Percentiles rank a stretch among this genome's conserved stretches.
Evolutionary conservation across 2,113 vertebrate genomes (phyloP).

Genomic region (Hyaena hyaena): DNA sequence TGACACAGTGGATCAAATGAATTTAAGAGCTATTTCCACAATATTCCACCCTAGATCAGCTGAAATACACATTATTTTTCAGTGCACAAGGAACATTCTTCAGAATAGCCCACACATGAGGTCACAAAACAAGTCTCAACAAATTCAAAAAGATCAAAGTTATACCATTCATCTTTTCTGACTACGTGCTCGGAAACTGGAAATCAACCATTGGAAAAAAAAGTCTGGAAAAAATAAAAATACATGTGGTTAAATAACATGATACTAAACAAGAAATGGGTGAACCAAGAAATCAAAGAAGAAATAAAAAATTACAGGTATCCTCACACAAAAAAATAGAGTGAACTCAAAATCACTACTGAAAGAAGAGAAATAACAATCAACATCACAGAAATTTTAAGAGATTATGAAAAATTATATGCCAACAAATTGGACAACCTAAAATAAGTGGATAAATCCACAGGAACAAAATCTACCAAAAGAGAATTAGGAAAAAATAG

Average conservation of each 20-base stretch:
- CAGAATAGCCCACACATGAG: neutral
- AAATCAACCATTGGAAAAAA: neutral
- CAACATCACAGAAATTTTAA: neutral
- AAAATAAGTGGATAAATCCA: neutral
- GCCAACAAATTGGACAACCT: neutral
- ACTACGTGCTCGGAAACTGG: neutral
- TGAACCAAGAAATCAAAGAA: neutral
- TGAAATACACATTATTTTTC: neutral
- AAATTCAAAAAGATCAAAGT: neutral
- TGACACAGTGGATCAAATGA: neutral
- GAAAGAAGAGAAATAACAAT: neutral
- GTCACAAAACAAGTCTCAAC: neutral
- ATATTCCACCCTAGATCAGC: neutral
- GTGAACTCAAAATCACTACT: neutral
- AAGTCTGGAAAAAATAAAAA: neutral
- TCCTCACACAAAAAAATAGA: neutral
- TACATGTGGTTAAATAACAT: neutral
- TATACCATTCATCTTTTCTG: neutral
- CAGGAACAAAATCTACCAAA: neutral
- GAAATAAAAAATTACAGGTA: neutral
- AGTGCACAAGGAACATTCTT: neutral
- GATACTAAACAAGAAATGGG: neutral
- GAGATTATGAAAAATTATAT: neutral
- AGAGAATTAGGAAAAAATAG: neutral
- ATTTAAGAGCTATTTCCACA: neutral